Evolutionary conservation across 2,888 invertebrate species (phyloP).

Genomic region (Mythimna albipuncta): DNA sequence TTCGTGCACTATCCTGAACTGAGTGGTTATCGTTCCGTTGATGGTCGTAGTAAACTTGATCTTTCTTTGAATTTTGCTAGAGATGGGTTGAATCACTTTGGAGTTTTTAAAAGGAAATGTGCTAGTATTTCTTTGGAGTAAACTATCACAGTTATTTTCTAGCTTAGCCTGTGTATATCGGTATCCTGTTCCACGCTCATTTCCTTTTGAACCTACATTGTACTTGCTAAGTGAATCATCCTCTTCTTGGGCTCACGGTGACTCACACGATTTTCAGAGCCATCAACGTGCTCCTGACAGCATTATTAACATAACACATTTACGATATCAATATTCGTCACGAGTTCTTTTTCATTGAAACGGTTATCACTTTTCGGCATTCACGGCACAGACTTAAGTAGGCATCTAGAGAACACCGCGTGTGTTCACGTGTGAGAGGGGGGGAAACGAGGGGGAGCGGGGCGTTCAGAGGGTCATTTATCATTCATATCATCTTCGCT

Average conservation of each 20-base stretch:
- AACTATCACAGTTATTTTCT: neutral
- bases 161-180: neutral
- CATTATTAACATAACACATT: constrained; percentile 66
- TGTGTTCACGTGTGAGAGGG: constrained; percentile 88
- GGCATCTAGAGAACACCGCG: constrained; percentile 84
- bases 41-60: constrained; percentile 17
- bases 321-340: constrained; percentile 79
- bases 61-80: constrained; percentile 8
- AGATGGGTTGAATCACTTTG: neutral
- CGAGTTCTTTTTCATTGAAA: constrained; percentile 80
- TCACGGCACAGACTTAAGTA: constrained; percentile 81
- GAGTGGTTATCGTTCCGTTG: constrained; percentile 14
- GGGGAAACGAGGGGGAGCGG: constrained; percentile 62
- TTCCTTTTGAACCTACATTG: constrained; percentile 7
- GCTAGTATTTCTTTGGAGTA: neutral
- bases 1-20: constrained; percentile 50
- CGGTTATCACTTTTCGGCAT: constrained; percentile 84
- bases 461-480: constrained; percentile 89
- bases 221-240: constrained; percentile 43
- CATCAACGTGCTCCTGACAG: constrained; percentile 57
- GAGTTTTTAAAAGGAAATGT: neutral
- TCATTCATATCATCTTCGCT: constrained; percentile 91
- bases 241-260: constrained; percentile 37
- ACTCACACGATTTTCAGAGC: constrained; percentile 50
- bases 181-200: neutral